These are phyloP conservation scores for rabbit (Oryctolagus cuniculus) DNA, from an alignment of 2,113 vertebrate genomes.

Conservation along the genomic window DNA sequence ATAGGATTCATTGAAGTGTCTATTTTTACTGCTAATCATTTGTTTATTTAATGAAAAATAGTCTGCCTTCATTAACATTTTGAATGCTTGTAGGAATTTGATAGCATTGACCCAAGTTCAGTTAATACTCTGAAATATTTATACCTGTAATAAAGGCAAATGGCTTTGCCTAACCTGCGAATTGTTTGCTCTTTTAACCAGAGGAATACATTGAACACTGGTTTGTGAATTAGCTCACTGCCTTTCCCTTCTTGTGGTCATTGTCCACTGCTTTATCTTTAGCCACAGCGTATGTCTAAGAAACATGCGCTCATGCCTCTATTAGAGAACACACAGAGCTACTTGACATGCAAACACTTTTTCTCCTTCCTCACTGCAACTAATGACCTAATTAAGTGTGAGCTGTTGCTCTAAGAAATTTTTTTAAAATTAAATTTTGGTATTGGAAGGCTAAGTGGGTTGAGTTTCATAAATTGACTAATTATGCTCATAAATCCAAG, in stretches of 20 bases:
- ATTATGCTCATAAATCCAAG: neutral
- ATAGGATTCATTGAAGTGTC: slow-evolving; percentile 15
- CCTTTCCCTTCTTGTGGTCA: neutral
- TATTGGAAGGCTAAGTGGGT: neutral
- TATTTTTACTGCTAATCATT: slow-evolving; percentile 38
- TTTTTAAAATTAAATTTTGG: slow-evolving; percentile 46
- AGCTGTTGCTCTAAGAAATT: neutral
- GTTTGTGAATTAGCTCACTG: slow-evolving; percentile 27
- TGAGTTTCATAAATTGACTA: slow-evolving; percentile 23
- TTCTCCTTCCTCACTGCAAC: neutral
- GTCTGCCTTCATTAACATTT: slow-evolving; percentile 61
- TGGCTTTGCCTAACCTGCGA: slow-evolving; percentile 52
- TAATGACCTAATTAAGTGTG: slow-evolving; percentile 21
- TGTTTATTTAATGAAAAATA: slow-evolving; percentile 63
- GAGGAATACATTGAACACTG: neutral
- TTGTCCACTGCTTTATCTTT: neutral
- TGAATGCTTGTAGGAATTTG: slow-evolving; percentile 13
- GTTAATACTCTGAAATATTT: slow-evolving; percentile 64
- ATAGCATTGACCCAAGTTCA: slow-evolving; percentile 42
- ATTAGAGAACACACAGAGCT: neutral
- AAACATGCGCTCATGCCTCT: slow-evolving; percentile 6
- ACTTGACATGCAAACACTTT: neutral
- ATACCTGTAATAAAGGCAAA: slow-evolving; percentile 40
- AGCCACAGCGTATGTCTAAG: neutral
- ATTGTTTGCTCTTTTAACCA: slow-evolving; percentile 18